phyloP scores from a whole-genome alignment of 2,113 vertebrate species.

The Diphyllodes magnificus region DNA sequence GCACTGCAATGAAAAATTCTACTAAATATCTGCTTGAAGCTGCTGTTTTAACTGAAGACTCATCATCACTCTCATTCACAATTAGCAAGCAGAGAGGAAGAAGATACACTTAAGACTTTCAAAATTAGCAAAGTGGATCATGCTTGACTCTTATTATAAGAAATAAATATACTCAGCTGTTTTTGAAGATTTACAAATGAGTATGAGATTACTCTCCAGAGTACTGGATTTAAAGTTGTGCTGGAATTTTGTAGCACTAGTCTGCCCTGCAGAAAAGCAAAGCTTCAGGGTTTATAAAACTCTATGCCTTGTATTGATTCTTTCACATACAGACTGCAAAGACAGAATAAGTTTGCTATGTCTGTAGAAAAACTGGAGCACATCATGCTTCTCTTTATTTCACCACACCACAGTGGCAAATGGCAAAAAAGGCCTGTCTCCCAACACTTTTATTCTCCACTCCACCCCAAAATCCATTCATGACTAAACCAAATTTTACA shows the following conservation, averaged over 20 bases:
- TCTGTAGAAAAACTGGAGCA: neutral
- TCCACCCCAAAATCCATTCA: neutral
- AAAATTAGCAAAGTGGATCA: neutral
- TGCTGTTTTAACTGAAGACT: neutral
- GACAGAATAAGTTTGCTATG: rapidly evolving
- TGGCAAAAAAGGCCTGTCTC: neutral
- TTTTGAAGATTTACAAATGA: neutral
- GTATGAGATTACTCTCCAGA: neutral
- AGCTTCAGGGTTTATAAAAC: neutral
- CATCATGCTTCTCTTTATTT: neutral
- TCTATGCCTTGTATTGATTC: neutral
- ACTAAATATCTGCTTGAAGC: neutral
- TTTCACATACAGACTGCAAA: neutral
- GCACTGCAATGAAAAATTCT: neutral
- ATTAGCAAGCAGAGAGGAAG: neutral
- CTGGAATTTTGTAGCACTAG: neutral
- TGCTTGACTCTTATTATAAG: neutral
- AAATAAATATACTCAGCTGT: neutral
- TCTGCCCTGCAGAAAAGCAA: neutral
- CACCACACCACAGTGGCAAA: neutral
- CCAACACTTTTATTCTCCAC: neutral
- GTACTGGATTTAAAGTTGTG: neutral
- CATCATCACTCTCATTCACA: neutral
- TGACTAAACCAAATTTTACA: neutral
- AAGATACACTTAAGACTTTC: neutral